A percentile compares a stretch with the other conserved stretches of the same genome.
These are phyloP conservation scores for Dilophus febrilis DNA, from an alignment of 2,888 invertebrate genomes.

Conservation along the genomic window DNA sequence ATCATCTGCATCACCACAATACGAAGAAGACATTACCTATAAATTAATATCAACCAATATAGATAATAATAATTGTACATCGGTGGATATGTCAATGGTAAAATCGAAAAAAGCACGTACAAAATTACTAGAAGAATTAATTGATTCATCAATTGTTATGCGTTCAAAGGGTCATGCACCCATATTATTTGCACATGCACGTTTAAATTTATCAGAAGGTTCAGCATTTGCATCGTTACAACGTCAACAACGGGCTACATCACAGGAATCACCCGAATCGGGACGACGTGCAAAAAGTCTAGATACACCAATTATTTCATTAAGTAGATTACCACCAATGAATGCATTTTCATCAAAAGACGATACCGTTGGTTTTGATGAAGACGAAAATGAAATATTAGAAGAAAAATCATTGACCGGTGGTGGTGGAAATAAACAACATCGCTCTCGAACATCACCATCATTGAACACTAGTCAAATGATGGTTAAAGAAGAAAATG, in stretches of 20 bases:
- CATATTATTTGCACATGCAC: conserved; percentile 59
- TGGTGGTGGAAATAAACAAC: no score
- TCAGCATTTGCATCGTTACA: conserved; percentile 58
- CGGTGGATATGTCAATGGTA: conserved; percentile 11
- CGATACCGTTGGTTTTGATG: conserved; percentile 66
- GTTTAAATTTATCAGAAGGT: conserved; percentile 69
- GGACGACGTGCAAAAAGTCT: conserved; percentile 67
- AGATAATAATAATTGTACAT: conserved; percentile 6
- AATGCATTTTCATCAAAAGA: conserved; percentile 80
- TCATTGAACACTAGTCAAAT: no score
- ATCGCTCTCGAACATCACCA: no score
- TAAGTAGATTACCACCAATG: conserved; percentile 61
- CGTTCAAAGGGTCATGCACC: conserved; percentile 60
- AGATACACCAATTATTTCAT: conserved; percentile 66
- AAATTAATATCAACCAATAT: conserved; percentile 16
- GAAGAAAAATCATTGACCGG: conserved; percentile 38
- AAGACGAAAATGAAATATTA: conserved; percentile 43
- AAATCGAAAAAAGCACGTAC: conserved; percentile 24
- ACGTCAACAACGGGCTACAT: conserved; percentile 46
- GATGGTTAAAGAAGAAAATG: conserved; percentile 16
- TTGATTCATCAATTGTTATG: conserved; percentile 45
- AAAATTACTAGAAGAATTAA: conserved; percentile 46
- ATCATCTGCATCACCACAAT: no score
- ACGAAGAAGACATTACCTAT: conserved; percentile 39
- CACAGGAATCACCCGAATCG: conserved; percentile 53